A percentile compares a stretch with the other conserved stretches of the same genome.
Conservation (phyloP, 1,140 invertebrate genomes). For the Aphis gossypii region DNA sequence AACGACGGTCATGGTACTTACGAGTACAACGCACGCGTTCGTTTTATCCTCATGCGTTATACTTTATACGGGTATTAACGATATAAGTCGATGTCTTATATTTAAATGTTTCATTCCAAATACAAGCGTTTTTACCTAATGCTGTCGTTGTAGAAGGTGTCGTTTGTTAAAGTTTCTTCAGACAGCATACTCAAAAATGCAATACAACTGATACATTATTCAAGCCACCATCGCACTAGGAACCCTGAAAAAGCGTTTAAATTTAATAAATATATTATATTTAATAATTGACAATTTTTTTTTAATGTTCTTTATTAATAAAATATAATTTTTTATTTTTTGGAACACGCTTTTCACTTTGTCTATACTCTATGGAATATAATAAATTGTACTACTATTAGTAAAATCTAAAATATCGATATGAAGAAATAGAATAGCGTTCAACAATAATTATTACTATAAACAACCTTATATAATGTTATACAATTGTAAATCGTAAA, state of each 20-base stretch:
- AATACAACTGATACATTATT: constrained; percentile 42
- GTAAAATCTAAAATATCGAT: neutral
- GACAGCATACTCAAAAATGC: constrained; percentile 51
- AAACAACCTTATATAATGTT: neutral
- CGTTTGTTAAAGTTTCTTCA: constrained; percentile 32
- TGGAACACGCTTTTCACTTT: neutral
- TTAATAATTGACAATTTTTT: neutral
- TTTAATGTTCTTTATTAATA: neutral
- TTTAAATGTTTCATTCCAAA: neutral
- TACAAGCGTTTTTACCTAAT: constrained; percentile 86
- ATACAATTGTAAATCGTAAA: neutral
- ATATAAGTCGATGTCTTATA: neutral
- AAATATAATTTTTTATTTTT: neutral
- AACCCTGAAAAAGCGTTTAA: constrained; percentile 16
- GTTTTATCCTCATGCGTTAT: neutral
- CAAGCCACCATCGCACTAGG: constrained; percentile 38
- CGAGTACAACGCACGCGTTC: neutral
- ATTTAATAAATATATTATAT: neutral
- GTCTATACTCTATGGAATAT: neutral
- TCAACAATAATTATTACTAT: neutral
- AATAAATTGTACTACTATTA: neutral
- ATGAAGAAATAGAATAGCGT: neutral
- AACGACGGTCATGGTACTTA: neutral
- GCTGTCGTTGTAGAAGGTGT: constrained; percentile 67
- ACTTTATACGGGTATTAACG: too few species aligned